Base-by-base conservation (phyloP, 1,140 invertebrate species). In the Geopemphigus sp. region DNA sequence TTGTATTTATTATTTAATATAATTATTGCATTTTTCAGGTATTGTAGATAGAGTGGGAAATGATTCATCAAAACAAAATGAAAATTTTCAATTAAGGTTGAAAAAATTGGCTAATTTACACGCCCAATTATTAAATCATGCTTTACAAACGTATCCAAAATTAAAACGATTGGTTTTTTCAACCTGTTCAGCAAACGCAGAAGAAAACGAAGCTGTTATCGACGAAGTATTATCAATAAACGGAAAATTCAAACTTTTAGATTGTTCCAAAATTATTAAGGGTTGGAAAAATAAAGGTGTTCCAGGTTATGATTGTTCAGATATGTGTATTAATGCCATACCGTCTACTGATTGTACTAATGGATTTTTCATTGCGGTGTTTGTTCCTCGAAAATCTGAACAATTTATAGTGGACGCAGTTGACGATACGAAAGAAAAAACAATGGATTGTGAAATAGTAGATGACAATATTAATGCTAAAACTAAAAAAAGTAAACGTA, bases 181-280 rank as follows among this genome's bases (percentile, higher is more conserved):
- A 22, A 98, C 97, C 0, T 99, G 97, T 85, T 99, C 97, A 0
- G 84, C 96, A 32, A 89, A 93, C 85, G 87, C 90, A 10, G 90
- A 95, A 87, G 97, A 99, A 87, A 98, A 99, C 85, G 97, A 99
- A 87, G 86, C 91, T 82, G 96, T 98, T 1, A 87, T 97, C 8
- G 83, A 85, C 29, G 88, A 92, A 82, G 87, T 87, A 6, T 83
- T 89, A 19, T 66, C 83, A 1, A 87, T 85, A 84, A 85, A 88
- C 4, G 85, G 88, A 82, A 85, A 88, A 61, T 94, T 91, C 84
- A 88, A 88, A 82, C 85, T 93, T 1, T 86, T 91, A 32, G 86
- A 90, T 70, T 85, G 87, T 14, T 89, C 88, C 82, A 86, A 90
- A 80, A 87, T 89, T 45, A 85, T 86, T 12, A 86, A 90, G 47